phyloP scores from a whole-genome alignment of 2,888 invertebrate species.

The Agrilus cyanescens region DNA sequence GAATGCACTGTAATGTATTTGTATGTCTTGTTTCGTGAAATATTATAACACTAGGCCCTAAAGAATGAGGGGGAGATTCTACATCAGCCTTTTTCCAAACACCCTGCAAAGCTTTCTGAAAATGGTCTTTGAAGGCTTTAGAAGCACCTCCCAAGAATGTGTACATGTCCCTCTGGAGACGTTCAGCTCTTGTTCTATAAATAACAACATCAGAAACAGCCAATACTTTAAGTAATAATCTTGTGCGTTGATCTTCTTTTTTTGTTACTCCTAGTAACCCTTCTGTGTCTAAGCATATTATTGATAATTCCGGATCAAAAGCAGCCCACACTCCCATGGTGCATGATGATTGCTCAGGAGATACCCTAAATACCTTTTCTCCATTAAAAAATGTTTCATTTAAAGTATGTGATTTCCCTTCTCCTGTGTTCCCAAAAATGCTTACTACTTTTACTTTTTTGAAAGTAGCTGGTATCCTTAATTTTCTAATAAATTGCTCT shows the following conservation, averaged over 20 bases:
- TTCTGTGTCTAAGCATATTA: slow-evolving; percentile 68
- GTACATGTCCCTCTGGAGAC: slow-evolving; percentile 64
- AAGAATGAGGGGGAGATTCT: slow-evolving; percentile 33
- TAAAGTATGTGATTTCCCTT: slow-evolving; percentile 69
- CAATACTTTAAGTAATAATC: slow-evolving; percentile 64
- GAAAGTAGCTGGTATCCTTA: slow-evolving; percentile 37
- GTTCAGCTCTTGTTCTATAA: slow-evolving; percentile 62
- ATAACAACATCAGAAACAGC: slow-evolving; percentile 72
- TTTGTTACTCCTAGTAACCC: slow-evolving; percentile 54
- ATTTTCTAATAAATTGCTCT: slow-evolving; percentile 40
- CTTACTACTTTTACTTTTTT: slow-evolving; percentile 65
- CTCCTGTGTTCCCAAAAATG: slow-evolving; percentile 75
- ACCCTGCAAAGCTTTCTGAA: slow-evolving; percentile 44
- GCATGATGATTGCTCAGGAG: slow-evolving; percentile 55
- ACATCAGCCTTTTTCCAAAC: slow-evolving; percentile 21
- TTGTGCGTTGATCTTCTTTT: slow-evolving; percentile 50
- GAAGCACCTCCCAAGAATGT: slow-evolving; percentile 67
- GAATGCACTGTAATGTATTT: slow-evolving; percentile 46
- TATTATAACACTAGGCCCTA: slow-evolving; percentile 64
- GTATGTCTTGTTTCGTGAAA: slow-evolving; percentile 72
- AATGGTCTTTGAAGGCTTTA: slow-evolving; percentile 60
- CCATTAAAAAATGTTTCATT: slow-evolving; percentile 59
- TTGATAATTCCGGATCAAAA: slow-evolving; percentile 49
- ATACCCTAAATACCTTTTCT: slow-evolving; percentile 50
- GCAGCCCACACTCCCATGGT: slow-evolving; percentile 72